These are phyloP conservation scores for Camelus bactrianus DNA, from an alignment of 2,113 vertebrate genomes.

Conservation along the genomic window DNA sequence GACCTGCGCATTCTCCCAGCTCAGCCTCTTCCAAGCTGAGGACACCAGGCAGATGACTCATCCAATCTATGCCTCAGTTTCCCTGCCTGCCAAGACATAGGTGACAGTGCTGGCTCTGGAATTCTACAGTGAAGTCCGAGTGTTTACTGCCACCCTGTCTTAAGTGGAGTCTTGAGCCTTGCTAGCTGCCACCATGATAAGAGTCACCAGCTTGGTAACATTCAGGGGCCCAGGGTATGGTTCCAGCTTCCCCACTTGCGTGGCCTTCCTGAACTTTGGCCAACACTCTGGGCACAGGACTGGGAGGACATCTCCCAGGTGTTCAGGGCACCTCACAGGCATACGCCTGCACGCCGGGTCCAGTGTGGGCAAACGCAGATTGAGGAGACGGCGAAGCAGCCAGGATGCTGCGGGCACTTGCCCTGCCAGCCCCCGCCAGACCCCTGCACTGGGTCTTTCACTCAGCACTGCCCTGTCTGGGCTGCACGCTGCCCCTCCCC, in stretches of 20 bases:
- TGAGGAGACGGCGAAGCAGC: neutral
- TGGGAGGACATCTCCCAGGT: neutral
- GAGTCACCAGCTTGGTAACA: neutral
- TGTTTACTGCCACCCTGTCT: neutral
- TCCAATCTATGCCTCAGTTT: neutral
- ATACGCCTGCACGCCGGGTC: neutral
- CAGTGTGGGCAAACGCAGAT: neutral
- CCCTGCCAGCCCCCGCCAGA: neutral
- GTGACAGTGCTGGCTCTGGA: accelerated
- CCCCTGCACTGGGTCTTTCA: neutral
- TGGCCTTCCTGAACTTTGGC: neutral
- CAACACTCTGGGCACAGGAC: neutral
- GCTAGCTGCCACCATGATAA: neutral
- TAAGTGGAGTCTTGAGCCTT: neutral
- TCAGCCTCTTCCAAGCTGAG: neutral
- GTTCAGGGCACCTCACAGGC: neutral
- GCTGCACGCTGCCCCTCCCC: neutral
- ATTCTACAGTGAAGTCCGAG: neutral
- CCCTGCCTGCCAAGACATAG: neutral
- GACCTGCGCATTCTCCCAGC: neutral
- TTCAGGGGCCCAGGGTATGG: neutral
- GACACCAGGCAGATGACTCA: neutral
- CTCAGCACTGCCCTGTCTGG: neutral
- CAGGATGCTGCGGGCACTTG: no score
- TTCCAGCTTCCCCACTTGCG: neutral